These are phyloP conservation scores for Thera obeliscata DNA, from an alignment of 2,888 invertebrate species.

Conservation along the genomic window DNA sequence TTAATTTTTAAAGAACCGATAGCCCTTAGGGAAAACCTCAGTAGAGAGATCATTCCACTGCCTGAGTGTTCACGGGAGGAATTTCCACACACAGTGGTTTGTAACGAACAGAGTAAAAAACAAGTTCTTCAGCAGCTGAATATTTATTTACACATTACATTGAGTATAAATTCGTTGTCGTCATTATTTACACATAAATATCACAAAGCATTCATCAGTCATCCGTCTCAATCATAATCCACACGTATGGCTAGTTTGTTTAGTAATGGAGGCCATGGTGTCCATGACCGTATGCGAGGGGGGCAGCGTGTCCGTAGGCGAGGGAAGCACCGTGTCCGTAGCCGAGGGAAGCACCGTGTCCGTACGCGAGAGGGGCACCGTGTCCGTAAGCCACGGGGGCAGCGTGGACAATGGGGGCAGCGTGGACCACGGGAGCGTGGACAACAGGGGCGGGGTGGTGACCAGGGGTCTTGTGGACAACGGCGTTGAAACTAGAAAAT, in stretches of 20 bases:
- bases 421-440: slow-evolving; percentile 73
- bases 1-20: too few species aligned
- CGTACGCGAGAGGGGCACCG: slow-evolving; percentile 61
- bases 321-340: slow-evolving; percentile 61
- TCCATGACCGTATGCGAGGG: slow-evolving; percentile 67
- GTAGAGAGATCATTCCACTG: too few species aligned
- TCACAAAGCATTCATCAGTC: slow-evolving; percentile 81
- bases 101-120: slow-evolving; percentile 19
- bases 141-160: slow-evolving; percentile 73
- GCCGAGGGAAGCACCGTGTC: slow-evolving; percentile 57
- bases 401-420: slow-evolving; percentile 70
- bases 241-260: slow-evolving; percentile 62
- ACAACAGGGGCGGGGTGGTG: slow-evolving; percentile 77
- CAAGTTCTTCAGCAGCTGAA: slow-evolving; percentile 74
- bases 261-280: slow-evolving; percentile 77
- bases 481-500: slow-evolving; percentile 79
- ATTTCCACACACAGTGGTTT: too few species aligned
- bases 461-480: slow-evolving; percentile 80
- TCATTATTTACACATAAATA: slow-evolving; percentile 82
- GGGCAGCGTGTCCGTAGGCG: slow-evolving; percentile 58
- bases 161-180: slow-evolving; percentile 70
- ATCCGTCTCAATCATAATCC: slow-evolving; percentile 68
- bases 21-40: too few species aligned
- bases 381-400: slow-evolving; percentile 56
- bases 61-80: too few species aligned